These are phyloP conservation scores for Myiopsitta monachus DNA, from an alignment of 2,113 vertebrate species.

Conservation along the genomic window DNA sequence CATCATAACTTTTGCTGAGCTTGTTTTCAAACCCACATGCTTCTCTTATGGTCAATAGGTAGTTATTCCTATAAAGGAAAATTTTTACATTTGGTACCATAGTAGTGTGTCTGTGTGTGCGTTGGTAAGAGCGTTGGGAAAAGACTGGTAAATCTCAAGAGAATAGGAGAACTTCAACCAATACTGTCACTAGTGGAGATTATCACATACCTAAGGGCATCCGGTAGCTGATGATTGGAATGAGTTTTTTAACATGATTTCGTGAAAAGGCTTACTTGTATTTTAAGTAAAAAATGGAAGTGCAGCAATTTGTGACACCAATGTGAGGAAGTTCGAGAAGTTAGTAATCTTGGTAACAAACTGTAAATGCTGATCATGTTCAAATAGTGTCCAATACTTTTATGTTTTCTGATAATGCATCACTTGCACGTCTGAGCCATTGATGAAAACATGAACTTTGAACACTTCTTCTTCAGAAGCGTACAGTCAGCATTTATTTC, in stretches of 20 bases:
- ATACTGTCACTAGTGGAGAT: rapidly evolving
- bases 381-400: background rate
- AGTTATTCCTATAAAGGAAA: background rate
- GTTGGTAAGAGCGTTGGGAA: background rate
- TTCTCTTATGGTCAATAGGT: background rate
- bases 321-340: background rate
- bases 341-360: background rate
- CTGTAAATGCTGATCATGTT: background rate
- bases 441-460: background rate
- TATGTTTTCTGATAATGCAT: background rate
- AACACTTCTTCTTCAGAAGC: background rate
- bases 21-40: background rate
- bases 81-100: background rate
- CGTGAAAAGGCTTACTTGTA: background rate
- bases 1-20: background rate
- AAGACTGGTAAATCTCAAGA: background rate
- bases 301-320: background rate
- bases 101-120: background rate
- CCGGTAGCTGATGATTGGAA: rapidly evolving
- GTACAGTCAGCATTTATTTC: background rate
- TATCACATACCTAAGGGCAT: background rate
- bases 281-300: background rate
- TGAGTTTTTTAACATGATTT: background rate
- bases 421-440: constrained; percentile 34
- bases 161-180: background rate